phyloP scores from a whole-genome alignment of 2,888 invertebrate species.

The Neoascia interrupta region DNA sequence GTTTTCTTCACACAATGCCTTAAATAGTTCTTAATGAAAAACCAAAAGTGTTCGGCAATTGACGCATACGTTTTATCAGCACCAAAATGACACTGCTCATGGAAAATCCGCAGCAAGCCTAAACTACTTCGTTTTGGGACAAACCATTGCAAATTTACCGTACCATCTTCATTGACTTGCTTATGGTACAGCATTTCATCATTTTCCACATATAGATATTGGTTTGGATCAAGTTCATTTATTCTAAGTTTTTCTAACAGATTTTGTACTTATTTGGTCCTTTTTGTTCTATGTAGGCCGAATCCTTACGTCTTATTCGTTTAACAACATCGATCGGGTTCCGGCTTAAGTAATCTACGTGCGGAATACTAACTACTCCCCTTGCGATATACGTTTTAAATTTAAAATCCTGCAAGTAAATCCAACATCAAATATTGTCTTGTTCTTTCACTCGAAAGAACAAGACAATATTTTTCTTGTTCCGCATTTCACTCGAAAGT shows the following conservation, averaged over 20 bases:
- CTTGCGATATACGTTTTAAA: constrained; percentile 34
- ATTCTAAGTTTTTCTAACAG: constrained; percentile 9
- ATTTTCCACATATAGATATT: constrained; percentile 7
- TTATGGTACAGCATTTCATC: constrained; percentile 9
- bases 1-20: constrained; percentile 16
- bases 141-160: constrained; percentile 17
- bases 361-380: constrained; percentile 17
- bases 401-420: constrained; percentile 33
- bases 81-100: constrained; percentile 27
- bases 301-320: constrained; percentile 7
- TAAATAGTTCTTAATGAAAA: constrained; percentile 10
- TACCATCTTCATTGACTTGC: constrained; percentile 5
- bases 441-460: too few species aligned
- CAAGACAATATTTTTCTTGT: too few species aligned
- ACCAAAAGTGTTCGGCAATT: constrained; percentile 26
- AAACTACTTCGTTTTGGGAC: constrained; percentile 24
- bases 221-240: background rate
- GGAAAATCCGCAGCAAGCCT: constrained; percentile 19
- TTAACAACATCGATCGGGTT: constrained; percentile 8
- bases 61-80: constrained; percentile 23
- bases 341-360: constrained; percentile 31
- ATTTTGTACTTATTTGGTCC: constrained; percentile 15
- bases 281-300: constrained; percentile 22
- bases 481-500: constrained; percentile 4
- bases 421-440: constrained; percentile 31